Base-by-base conservation (phyloP, 2,888 invertebrate genomes). In the Apamea epomidion region DNA sequence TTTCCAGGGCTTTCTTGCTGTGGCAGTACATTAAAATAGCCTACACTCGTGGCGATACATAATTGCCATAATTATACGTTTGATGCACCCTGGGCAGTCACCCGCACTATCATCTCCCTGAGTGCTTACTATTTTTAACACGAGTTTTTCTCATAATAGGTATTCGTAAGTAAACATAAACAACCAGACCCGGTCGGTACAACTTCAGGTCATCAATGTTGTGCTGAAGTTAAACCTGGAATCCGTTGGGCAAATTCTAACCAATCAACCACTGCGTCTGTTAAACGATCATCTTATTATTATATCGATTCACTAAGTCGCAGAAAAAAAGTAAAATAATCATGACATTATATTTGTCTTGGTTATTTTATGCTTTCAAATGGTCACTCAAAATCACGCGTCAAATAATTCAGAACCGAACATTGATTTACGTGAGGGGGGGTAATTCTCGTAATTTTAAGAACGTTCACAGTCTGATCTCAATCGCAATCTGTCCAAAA, bases 31-130 rank as follows among this genome's bases (percentile, higher is more conserved):
- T 58, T 37, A n/a, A 72, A 72, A 58, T n/a, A 18, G 12, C 32
- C 65, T 45, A 16, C 16, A 6, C 10, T 7, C 7, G 21, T 29
- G 6, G 25, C n/a, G 21, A 21, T 37, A 48, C n/a, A 25, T 64
- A 64, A 76, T 51, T 77, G 25, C 5, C 14, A 18, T 65, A 64
- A 65, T 76, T 51, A 64, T 64, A 76, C 29, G 51, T 54, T 29
- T 42, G 14, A 54, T 54, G 64, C 18, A 42, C 29, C 16, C 16
- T 16, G 29, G 16, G 10, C 45, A 65, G 3, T 25, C 73, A 14
- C 14, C 21, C 14, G 8, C 6, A 16, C 8, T 29, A 10, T 2
- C 29, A 42, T 45, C 10, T 29, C 45, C 29, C 8, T 45, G 14
- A 29, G 12, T 12, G 37, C 54, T 10, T 6, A 10, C 25, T 32